Evolutionary conservation across 2,888 invertebrate species (phyloP), one percentile per base, ranked within the genome.

Genomic region (Cephus sareptanus): DNA sequence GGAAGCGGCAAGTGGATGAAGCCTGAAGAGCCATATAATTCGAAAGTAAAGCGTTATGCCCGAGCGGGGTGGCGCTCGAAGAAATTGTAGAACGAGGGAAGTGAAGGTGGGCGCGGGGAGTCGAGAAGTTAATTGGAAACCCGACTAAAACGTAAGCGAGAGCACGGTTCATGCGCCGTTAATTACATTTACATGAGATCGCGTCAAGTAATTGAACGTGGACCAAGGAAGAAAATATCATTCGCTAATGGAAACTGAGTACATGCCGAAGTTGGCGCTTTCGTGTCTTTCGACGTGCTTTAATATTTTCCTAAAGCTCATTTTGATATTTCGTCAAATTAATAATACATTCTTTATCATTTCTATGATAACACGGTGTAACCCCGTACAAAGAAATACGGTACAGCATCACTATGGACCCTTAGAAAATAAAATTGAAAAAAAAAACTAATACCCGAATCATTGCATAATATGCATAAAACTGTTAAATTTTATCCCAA

Each of bases 51-150:
- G 56, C 56, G 56, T 56, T 56, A 56, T 79, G 74, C 69, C 73
- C 74, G 74, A 79, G 76, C 68, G 69, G 75, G 34, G 74, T 70
- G 73, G 34, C 69, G 33, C 74, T 40, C 75, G 56, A 78, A 74
- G 71, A 75, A 80, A 68, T 69, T 73, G 37, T 68, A 71, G 76
- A 77, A 69, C 75, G 73, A 73, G 74, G 69, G 75, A 69, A 75
- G 79, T 74, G 76, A 78, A 78, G 79, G 78, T 78, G 80, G 79
- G 78, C 77, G 3, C 81, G 77, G 69, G 79, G 76, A 78, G 79
- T 76, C 69, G 75, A 78, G 56, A 56, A 56, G 56, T 56, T 56
- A 56, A 56, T 56, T 56, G 56, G 23, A 56, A 56, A 56, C 56
- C 56, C 56, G 56, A 56, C 56, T 56, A 56, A 56, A 56, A 77